These are phyloP conservation scores for Gymnopithys bicolor DNA, from an alignment of 2,797 vertebrate genomes.

Conservation along the genomic window DNA sequence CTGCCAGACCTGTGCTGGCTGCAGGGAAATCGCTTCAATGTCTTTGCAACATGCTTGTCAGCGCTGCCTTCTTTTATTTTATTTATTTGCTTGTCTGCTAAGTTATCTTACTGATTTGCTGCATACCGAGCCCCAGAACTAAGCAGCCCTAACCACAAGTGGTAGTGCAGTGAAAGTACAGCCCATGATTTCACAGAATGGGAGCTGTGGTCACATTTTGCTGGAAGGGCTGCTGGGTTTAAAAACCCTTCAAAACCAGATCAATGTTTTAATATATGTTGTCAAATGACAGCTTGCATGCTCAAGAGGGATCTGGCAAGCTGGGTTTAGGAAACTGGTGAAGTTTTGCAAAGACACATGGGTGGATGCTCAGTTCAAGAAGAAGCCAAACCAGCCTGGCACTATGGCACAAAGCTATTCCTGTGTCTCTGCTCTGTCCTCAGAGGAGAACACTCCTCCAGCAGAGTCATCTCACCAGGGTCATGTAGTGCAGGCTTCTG, in stretches of 20 bases:
- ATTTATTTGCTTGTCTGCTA: neutral
- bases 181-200: neutral
- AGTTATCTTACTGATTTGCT: neutral
- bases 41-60: neutral
- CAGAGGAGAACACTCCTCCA: neutral
- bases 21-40: neutral
- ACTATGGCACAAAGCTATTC: neutral
- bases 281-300: neutral
- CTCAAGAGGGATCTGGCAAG: rapidly evolving
- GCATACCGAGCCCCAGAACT: neutral
- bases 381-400: neutral
- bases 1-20: slow-evolving; percentile 2
- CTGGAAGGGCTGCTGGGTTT: neutral
- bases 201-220: neutral
- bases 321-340: neutral
- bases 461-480: rapidly evolving
- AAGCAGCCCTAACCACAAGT: neutral
- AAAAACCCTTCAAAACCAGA: neutral
- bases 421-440: neutral
- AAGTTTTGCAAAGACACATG: neutral
- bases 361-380: neutral
- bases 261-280: neutral
- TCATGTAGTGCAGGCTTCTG: rapidly evolving
- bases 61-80: neutral
- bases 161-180: neutral